Conservation (phyloP, 2,888 invertebrate genomes). For the Ametastegia equiseti region DNA sequence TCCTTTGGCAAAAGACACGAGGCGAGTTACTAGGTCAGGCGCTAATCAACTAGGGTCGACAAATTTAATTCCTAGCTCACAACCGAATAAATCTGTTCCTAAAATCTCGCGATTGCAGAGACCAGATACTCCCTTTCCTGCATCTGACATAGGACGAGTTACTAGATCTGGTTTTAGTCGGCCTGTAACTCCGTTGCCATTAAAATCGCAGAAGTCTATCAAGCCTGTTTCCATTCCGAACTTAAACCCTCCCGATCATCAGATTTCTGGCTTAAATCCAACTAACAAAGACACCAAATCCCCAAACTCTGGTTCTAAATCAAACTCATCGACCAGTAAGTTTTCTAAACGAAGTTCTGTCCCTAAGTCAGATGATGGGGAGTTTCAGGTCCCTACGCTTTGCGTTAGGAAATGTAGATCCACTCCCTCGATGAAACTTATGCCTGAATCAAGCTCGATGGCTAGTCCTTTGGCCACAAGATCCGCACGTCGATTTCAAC, state of each 20-base stretch:
- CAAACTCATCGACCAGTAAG: constrained; percentile 43
- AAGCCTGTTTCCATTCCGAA: neutral
- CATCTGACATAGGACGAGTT: constrained; percentile 53
- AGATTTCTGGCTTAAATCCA: neutral
- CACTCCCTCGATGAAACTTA: constrained; percentile 16
- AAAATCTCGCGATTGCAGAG: neutral
- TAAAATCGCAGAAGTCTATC: neutral
- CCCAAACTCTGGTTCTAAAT: constrained; percentile 10
- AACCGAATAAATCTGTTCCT: neutral
- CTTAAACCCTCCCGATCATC: neutral
- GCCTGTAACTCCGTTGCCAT: constrained; percentile 34
- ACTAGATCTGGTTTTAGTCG: constrained; percentile 55
- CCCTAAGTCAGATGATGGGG: constrained; percentile 62
- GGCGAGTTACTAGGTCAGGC: constrained; percentile 29
- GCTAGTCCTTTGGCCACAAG: neutral
- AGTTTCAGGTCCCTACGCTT: constrained; percentile 58
- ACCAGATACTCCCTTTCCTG: constrained; percentile 41
- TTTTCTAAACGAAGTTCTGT: constrained; percentile 60
- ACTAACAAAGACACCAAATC: neutral
- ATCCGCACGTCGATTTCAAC: constrained; percentile 10
- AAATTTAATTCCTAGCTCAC: neutral
- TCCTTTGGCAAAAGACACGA: neutral
- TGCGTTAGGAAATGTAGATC: constrained; percentile 56
- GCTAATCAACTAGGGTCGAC: neutral
- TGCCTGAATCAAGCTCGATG: neutral